Base-by-base conservation (phyloP, 2,113 vertebrate species). In the Hippocampus guttulatus region DNA sequence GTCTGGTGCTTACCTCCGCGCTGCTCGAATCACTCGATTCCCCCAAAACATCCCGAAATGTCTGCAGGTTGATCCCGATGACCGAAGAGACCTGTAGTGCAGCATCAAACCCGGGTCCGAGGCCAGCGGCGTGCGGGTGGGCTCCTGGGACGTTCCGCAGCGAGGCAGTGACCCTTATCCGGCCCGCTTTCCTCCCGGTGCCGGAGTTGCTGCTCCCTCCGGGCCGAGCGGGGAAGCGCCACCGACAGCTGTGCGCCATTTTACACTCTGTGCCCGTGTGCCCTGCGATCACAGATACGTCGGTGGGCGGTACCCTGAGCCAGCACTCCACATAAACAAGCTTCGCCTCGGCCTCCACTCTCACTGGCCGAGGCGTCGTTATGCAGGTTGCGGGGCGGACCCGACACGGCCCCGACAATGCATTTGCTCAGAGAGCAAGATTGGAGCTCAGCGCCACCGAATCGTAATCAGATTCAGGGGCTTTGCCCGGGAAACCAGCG, bases 211-310 rank as follows among this genome's bases (percentile, higher is more conserved):
- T 94, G 92, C 94, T 95, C 93, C 95, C 95, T 94, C 95, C 95
- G 93, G 96, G 96, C 92, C 95, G 95, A 93, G 96, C 96, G 84
- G 96, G 96, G 95, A 97, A 98, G 93, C 96, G 96, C 96, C 96
- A 98, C 95, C 96, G 96, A 97, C 96, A 97, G 96, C 96, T 98
- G 96, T 98, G 96, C 96, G 96, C 96, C 96, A 97, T 98, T 96
- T 98, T 98, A 93, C 92, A 92, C 91, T 93, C 90, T 92, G 81
- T 89, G 92, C 89, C 91, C 93, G 92, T 90, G 89, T 92, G 86
- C 88, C 89, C 88, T 89, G 85, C 85, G 87, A 88, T 88, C 89
- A 80, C 90, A 87, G 91, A 91, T 91, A 91, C 86, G 90, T 93
- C 91, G 86, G 92, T 92, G 92, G 90, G 92, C 79, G 78, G 90